Evolutionary conservation across 92 coral and sea anemone genomes (phyloP).

Genomic region (Porites evermanni): DNA sequence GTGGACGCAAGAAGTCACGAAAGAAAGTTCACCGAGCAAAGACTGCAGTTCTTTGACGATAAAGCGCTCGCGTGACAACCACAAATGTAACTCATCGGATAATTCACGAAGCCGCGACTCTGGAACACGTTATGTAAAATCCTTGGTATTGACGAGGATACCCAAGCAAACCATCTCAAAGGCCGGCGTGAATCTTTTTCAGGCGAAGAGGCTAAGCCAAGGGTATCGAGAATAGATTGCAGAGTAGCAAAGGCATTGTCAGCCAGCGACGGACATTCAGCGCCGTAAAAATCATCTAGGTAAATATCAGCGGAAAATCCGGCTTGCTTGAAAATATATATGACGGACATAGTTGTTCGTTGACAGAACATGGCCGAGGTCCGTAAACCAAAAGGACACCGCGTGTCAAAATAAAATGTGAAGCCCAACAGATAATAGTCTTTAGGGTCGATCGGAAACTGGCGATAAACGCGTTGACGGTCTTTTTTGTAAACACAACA

Average conservation of each 20-base stretch:
- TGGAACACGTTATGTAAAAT: background rate
- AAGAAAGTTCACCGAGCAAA: background rate
- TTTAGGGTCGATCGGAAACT: conserved; percentile 31
- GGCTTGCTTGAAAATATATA: too few species aligned
- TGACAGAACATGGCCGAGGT: too few species aligned
- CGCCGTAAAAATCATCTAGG: too few species aligned
- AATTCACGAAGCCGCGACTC: background rate
- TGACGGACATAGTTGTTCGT: too few species aligned
- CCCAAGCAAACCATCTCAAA: background rate
- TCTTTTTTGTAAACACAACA: conserved; percentile 20
- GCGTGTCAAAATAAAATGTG: background rate
- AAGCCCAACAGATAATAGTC: background rate
- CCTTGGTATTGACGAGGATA: background rate
- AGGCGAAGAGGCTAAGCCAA: too few species aligned
- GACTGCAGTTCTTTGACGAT: background rate
- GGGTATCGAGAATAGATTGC: too few species aligned
- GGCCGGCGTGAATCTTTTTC: background rate
- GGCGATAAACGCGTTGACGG: conserved; percentile 15
- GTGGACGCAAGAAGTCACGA: background rate
- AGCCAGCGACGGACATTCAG: too few species aligned
- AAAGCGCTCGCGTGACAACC: background rate
- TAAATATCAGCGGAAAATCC: too few species aligned
- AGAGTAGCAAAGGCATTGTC: too few species aligned
- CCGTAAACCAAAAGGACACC: too few species aligned
- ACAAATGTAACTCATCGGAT: too few species aligned